Evolutionary conservation across 2,113 vertebrate species (phyloP), one percentile per base, ranked within the genome.

Genomic region (Nibea albiflora): DNA sequence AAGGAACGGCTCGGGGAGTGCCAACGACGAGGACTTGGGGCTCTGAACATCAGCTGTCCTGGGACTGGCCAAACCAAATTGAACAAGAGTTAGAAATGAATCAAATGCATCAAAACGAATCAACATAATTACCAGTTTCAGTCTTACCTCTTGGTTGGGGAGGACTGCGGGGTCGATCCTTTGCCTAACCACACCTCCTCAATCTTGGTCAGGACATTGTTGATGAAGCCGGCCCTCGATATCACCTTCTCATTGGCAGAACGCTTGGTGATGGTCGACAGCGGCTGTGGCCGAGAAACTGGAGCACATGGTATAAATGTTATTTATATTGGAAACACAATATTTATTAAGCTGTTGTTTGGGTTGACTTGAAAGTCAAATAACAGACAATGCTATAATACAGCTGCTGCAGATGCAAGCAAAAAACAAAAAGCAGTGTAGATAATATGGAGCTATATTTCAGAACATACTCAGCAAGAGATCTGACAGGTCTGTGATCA

Each of bases 141-240:
- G 22, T 39, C 71, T 85, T 90, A 99, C 98, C 92, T 95, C 57
- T 85, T 92, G 11, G 80, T 63, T 16, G 92, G 90, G 9, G 95
- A 95, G 8, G 72, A 82, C 28, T 82, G 85, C 0, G 73, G 89
- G 42, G 93, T 93, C 64, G 87, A 49, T 46, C 95, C 94, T 77
- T 85, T 96, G 78, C 92, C 96, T 39, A 93, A 77, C 95, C 96
- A 96, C 10, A 98, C 95, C 86, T 99, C 98, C 88, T 95, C 95
- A 31, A 98, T 97, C 94, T 98, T 99, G 66, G 94, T 95, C 53
- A 99, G 85, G 0, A 98, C 95, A 15, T 95, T 96, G 91, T 83
- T 96, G 90, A 98, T 97, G 85, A 99, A 98, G 54, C 95, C 93
- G n/a, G 97, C 96, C 88, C 96, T 96, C 31, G 97, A 96, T 78